These are phyloP conservation scores for Hartigia nigra DNA, from an alignment of 2,888 invertebrate genomes.

Conservation along the genomic window DNA sequence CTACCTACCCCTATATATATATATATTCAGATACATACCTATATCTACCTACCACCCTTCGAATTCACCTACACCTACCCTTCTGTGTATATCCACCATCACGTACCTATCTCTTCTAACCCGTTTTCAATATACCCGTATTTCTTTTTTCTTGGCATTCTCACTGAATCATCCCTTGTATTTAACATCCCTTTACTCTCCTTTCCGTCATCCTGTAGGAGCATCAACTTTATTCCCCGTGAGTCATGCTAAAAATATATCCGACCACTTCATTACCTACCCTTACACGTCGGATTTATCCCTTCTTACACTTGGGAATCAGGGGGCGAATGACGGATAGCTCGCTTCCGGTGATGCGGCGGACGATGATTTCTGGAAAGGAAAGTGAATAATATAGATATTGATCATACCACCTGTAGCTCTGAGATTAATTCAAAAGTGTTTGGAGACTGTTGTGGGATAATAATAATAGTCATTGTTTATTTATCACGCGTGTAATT, in stretches of 20 bases:
- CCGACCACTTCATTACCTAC: neutral
- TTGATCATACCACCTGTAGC: neutral
- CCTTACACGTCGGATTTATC: neutral
- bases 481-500: neutral
- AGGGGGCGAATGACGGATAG: neutral
- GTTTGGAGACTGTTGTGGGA: neutral
- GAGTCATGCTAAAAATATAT: neutral
- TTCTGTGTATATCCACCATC: neutral
- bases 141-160: neutral
- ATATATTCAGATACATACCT: neutral
- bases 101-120: neutral
- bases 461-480: neutral
- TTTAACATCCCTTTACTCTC: neutral
- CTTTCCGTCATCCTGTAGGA: neutral
- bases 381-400: neutral
- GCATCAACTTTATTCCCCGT: neutral
- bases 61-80: neutral
- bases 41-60: neutral
- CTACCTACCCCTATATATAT: neutral
- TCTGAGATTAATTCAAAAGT: neutral
- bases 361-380: neutral
- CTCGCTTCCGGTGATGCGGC: neutral
- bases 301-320: neutral
- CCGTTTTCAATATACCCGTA: neutral
- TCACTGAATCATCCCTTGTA: neutral